Evolutionary conservation across 2,797 vertebrate genomes (phyloP), one percentile per base, ranked within the genome.

Genomic region (Semotilus atromaculatus): DNA sequence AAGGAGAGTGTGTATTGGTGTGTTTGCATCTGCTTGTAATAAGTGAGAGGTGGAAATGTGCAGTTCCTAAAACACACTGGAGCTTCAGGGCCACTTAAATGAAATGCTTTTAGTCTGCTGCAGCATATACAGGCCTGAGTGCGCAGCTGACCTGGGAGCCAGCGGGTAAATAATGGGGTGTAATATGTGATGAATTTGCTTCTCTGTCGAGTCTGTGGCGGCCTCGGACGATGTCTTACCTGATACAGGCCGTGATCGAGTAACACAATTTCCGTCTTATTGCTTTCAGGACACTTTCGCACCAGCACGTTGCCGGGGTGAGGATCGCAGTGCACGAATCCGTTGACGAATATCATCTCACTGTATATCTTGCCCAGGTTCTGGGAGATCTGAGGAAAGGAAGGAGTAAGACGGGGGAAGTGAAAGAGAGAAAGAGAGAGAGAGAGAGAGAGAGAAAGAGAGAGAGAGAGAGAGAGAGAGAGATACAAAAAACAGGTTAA

Each of bases 321-420:
- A 0, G 98, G 98, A 88, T 99, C 98, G 64, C 98, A 99, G 93
- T 99, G 98, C 84, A 99, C 97, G 4, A 99, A 99, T 72, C 98
- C 98, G 0, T 98, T 96, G 89, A 99, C 95, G 55, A 99, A 99
- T 90, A 99, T 98, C 98, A 99, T 99, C 91, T 99, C 98, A 0
- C 98, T 99, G 94, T 98, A 99, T 87, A 99, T 92, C 87, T 96
- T 97, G 6, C 98, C 97, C 90, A 99, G 88, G 88, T 97, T 95
- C 88, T 95, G 94, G 0, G 98, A 98, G 87, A 99, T 95, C 98
- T 99, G 91, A 40, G n/a, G 21, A 51, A 23, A 21, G 19, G 5
- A 26, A 18, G 1, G 8, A 3, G 18, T 40, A 51, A 53, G 53
- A 36, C 7, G 1, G n/a, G 29, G 8, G 43, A 19, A 31, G 64